Base-by-base conservation (phyloP, 2,797 vertebrate species). In the Argentina silus region DNA sequence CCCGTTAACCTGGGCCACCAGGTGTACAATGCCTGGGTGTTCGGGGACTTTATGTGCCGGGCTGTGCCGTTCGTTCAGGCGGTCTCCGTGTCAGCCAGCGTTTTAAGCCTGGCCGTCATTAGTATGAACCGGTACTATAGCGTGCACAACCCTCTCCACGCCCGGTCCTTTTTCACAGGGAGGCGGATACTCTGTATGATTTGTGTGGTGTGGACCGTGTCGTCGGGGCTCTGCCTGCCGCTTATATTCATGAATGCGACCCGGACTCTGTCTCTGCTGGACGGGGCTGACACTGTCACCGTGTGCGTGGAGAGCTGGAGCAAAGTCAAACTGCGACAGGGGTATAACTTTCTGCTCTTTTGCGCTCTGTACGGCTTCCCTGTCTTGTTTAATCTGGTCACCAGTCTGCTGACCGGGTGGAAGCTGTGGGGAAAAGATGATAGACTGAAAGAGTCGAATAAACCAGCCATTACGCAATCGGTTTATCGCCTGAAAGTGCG, bases 41-140 rank as follows among this genome's bases (percentile, higher is more conserved):
- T 92, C 65, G 91, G 91, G 2, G 90, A 88, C 73, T 83, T 90
- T 15, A 27, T 92, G 83, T 92, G 91, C 48, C 86, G 90, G 1
- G 81, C 89, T 2, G 91, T 92, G 21, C 91, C 91, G 1, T 92
- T 92, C 59, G 89, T 92, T 44, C 91, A 92, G 76, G 91, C 91
- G 2, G 88, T 91, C 7, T 91, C 91, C 0, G 91, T 92, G 57
- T 85, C 91, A 0, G 91, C 91, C 0, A 92, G 91, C 72, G 91
- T 92, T 12, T 76, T 92, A n/a, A 92, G 87, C 77, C 75, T 92
- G 59, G 83, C 88, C 7, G 89, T 85, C 15, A 91, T 92, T 74
- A 89, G 91, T 69, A 72, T 92, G 48, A 92, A 91, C 81, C 83
- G 91, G 9, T 92, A 90, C 76, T 92, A 91, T 69, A 90, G 85